Evolutionary conservation across 2,113 vertebrate genomes (phyloP).

Genomic region (Synchiropus splendidus): DNA sequence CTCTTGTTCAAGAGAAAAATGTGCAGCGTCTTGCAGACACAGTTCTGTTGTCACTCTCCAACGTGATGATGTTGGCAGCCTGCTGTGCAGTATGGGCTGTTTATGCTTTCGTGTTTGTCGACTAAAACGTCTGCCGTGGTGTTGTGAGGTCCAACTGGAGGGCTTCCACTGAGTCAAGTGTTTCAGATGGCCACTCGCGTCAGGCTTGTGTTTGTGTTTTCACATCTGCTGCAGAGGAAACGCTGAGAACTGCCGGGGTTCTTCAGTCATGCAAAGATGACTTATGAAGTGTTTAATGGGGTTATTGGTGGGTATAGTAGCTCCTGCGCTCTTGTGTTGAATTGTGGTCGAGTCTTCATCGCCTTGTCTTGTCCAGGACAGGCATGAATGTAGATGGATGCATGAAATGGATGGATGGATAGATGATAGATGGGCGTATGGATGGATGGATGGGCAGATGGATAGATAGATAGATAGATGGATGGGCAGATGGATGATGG

Average conservation of each 20-base stretch:
- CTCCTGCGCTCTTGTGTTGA: too few relatives aligned
- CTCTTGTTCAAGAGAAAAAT: conserved; percentile 37
- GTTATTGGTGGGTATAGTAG: too few relatives aligned
- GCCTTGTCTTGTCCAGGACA: too few relatives aligned
- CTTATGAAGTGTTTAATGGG: too few relatives aligned
- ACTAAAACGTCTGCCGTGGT: conserved; percentile 16
- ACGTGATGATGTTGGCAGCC: not conserved
- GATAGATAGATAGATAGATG: too few relatives aligned
- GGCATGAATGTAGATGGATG: too few relatives aligned
- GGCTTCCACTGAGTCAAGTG: conserved; percentile 33
- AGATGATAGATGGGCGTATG: too few relatives aligned
- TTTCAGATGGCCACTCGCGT: conserved; percentile 17
- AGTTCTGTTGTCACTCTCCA: conserved; percentile 12
- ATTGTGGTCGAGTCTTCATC: too few relatives aligned
- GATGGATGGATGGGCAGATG: too few relatives aligned
- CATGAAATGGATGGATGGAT: too few relatives aligned
- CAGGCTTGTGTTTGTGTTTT: conserved; percentile 22
- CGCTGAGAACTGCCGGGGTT: not conserved
- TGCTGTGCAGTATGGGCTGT: conserved; percentile 15
- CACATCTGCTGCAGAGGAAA: conserved; percentile 29
- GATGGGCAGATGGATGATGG: too few relatives aligned
- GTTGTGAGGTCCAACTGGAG: conserved; percentile 8
- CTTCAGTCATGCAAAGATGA: too few relatives aligned
- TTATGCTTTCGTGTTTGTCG: conserved; percentile 30
- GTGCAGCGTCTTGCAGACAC: conserved; percentile 37